These are phyloP conservation scores for Pristionchus maxplancki DNA, from an alignment of 2,888 invertebrate species.

Conservation along the genomic window DNA sequence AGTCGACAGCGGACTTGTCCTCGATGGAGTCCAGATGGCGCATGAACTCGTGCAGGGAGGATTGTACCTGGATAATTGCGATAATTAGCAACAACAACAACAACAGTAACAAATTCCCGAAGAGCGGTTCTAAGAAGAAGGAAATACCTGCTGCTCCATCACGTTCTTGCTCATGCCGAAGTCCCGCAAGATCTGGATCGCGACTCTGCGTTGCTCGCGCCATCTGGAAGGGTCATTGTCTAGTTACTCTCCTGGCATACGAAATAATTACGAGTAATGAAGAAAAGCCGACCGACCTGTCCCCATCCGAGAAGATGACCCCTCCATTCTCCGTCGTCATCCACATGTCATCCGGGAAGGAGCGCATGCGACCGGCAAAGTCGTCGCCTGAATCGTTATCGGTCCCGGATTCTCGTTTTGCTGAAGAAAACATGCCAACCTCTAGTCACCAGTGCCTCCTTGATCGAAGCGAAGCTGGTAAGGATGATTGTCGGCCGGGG, in stretches of 20 bases:
- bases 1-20: conserved; percentile 51
- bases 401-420: not conserved
- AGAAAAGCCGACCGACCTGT: no score
- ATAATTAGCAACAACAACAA: no score
- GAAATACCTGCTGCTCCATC: conserved; percentile 54
- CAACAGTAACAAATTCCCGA: no score
- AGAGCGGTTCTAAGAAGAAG: no score
- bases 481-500: conserved; percentile 49
- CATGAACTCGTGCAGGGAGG: conserved; percentile 47
- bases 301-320: conserved; percentile 41
- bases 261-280: not conserved
- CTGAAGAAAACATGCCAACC: conserved; percentile 10
- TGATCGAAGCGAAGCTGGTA: conserved; percentile 47
- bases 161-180: conserved; percentile 56
- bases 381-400: conserved; percentile 48
- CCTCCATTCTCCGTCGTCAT: conserved; percentile 55
- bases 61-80: conserved; percentile 1
- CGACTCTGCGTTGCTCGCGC: conserved; percentile 53
- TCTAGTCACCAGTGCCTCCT: conserved; percentile 46
- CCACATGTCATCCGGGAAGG: conserved; percentile 51
- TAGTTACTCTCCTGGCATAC: no score
- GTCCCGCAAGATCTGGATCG: conserved; percentile 55
- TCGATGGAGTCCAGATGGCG: conserved; percentile 5
- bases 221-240: conserved; percentile 44
- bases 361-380: conserved; percentile 51